Conservation (phyloP, 2,797 vertebrate species). For the Staurois parvus region DNA sequence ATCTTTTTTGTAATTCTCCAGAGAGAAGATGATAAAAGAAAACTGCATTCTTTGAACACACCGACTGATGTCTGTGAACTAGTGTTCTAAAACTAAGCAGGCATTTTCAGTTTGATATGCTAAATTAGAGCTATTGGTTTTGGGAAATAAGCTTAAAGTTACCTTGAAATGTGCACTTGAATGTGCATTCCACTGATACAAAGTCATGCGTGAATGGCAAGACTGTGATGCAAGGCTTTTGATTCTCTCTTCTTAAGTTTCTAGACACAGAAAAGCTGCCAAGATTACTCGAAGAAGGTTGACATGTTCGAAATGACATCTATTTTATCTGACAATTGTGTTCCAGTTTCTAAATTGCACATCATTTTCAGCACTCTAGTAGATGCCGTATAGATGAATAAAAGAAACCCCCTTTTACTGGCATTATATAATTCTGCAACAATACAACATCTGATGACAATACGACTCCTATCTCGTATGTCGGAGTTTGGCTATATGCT, state of each 20-base stretch:
- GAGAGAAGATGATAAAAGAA: slow-evolving; percentile 53
- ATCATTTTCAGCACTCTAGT: slow-evolving; percentile 37
- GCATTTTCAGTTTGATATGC: slow-evolving; percentile 40
- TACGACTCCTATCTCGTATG: neutral
- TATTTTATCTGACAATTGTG: slow-evolving; percentile 45
- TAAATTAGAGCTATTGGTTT: slow-evolving; percentile 52
- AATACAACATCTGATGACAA: neutral
- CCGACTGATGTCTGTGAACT: slow-evolving; percentile 55
- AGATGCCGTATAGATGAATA: slow-evolving; percentile 10
- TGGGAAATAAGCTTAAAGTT: slow-evolving; percentile 40
- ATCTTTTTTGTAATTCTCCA: slow-evolving; percentile 45
- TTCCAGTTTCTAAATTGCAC: slow-evolving; percentile 21
- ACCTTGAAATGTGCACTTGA: slow-evolving; percentile 52
- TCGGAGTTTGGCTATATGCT: neutral
- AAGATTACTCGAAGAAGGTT: slow-evolving; percentile 34
- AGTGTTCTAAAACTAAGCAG: slow-evolving; percentile 61
- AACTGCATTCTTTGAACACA: slow-evolving; percentile 63
- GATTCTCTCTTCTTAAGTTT: slow-evolving; percentile 11
- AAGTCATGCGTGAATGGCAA: slow-evolving; percentile 26
- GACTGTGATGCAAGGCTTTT: slow-evolving; percentile 20
- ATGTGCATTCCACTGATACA: slow-evolving; percentile 27
- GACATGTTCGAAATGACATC: slow-evolving; percentile 37
- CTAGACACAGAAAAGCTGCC: slow-evolving; percentile 23
- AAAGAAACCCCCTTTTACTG: slow-evolving; percentile 10
- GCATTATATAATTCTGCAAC: slow-evolving; percentile 11